A percentile compares a stretch with the other conserved stretches of the same genome.
phyloP scores from a whole-genome alignment of 1,140 invertebrate species.

The Chironomus striatipennis region DNA sequence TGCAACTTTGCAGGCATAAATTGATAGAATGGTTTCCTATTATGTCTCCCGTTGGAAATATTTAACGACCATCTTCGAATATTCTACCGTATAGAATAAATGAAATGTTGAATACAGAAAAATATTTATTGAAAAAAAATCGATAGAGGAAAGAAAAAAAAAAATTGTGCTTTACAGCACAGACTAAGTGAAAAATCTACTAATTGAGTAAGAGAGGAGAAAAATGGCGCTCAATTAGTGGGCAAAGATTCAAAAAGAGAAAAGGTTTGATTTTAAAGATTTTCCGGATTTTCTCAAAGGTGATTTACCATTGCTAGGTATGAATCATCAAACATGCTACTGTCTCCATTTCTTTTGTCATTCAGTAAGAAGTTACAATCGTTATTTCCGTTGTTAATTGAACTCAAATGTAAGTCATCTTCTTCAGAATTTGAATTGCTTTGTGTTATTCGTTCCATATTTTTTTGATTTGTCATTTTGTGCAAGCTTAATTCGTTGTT shows the following conservation, averaged over 20 bases:
- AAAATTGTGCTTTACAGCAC: neutral
- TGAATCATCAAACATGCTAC: neutral
- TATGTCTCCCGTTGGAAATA: neutral
- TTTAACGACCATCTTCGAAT: constrained; percentile 15
- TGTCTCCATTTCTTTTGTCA: neutral
- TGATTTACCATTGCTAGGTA: neutral
- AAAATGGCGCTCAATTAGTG: constrained; percentile 20
- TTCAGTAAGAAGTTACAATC: neutral
- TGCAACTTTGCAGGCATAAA: constrained; percentile 5
- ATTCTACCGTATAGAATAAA: neutral
- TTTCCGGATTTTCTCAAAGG: neutral
- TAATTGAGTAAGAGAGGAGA: constrained; percentile 11
- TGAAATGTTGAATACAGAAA: neutral
- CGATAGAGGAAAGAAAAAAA: neutral
- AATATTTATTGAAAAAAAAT: neutral
- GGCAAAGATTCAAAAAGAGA: neutral
- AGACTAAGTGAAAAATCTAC: constrained; percentile 2
- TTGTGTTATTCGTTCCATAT: neutral
- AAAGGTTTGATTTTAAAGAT: neutral
- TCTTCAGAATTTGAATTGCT: constrained; percentile 10
- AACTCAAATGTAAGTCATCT: constrained; percentile 16
- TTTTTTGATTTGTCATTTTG: constrained; percentile 2
- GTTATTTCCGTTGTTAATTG: neutral
- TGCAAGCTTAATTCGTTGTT: neutral
- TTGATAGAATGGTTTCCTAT: neutral